These are phyloP conservation scores for Premnoplex brunnescens DNA, from an alignment of 2,797 vertebrate genomes.

Conservation along the genomic window DNA sequence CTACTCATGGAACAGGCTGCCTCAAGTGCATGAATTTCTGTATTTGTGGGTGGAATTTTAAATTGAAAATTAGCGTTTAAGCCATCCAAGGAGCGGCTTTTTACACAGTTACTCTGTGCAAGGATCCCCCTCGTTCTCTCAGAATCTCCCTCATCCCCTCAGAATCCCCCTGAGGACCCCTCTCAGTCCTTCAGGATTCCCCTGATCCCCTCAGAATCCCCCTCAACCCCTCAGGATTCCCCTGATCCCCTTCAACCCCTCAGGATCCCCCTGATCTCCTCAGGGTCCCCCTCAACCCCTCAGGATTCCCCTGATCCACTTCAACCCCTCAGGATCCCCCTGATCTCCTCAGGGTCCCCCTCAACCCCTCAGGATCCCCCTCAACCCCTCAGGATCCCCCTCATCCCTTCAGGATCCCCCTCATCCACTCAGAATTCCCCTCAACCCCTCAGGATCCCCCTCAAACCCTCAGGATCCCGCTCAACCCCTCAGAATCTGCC, in stretches of 20 bases:
- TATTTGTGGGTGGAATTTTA: not conserved
- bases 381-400: no score
- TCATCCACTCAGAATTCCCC: no score
- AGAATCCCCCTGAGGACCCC: not conserved
- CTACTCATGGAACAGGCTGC: not conserved
- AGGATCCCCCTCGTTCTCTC: not conserved
- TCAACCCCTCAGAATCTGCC: not conserved
- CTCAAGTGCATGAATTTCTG: no score
- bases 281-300: not conserved
- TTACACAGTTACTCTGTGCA: not conserved
- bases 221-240: no score
- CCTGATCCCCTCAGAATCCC: no score
- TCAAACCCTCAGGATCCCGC: no score
- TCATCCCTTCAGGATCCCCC: not conserved
- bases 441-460: not conserved
- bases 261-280: not conserved
- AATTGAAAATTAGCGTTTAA: not conserved
- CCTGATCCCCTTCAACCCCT: no score
- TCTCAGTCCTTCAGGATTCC: no score
- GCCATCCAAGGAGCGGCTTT: fast-evolving
- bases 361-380: no score
- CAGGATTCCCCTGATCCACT: no score
- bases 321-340: no score
- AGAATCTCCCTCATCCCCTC: not conserved
- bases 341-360: no score